A percentile compares a stretch with the other conserved stretches of the same genome.
Conservation (phyloP, 2,797 vertebrate genomes). For the Lophotriccus pileatus region DNA sequence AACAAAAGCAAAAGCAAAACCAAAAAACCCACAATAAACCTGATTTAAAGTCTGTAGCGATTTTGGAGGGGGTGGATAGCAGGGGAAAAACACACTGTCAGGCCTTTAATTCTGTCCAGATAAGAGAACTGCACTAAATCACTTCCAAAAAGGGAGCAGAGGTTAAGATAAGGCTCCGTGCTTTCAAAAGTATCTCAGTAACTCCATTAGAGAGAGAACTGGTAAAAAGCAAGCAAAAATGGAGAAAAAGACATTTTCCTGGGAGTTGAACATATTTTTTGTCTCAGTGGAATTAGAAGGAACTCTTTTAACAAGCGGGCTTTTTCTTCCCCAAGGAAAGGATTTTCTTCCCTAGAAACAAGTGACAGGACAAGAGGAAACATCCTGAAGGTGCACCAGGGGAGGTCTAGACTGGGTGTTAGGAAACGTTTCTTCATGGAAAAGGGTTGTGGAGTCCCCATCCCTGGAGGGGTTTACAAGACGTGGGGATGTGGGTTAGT, state of each 20-base stretch:
- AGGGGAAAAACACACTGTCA: neutral
- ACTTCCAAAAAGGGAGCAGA: conserved; percentile 27
- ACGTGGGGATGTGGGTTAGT: neutral
- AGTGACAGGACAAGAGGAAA: neutral
- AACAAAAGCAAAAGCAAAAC: too few relatives aligned
- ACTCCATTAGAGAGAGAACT: conserved; percentile 25
- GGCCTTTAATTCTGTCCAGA: conserved; percentile 40
- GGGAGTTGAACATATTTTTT: conserved; percentile 39
- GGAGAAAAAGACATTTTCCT: conserved; percentile 19
- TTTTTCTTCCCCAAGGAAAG: neutral
- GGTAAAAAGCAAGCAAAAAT: neutral
- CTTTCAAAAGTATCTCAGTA: conserved; percentile 6
- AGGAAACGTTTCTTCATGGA: neutral
- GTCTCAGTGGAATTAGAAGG: conserved; percentile 13
- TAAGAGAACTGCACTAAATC: conserved; percentile 34
- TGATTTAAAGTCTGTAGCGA: neutral
- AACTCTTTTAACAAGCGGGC: neutral
- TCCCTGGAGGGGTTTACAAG: neutral
- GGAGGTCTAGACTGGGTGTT: neutral
- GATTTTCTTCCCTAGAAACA: neutral
- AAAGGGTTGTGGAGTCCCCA: neutral
- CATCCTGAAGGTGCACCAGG: fast-evolving
- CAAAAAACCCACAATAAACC: too few relatives aligned
- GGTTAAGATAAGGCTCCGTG: conserved; percentile 31
- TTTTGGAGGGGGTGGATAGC: neutral